These are phyloP conservation scores for Metellina segmentata DNA, from an alignment of 2,888 invertebrate species.

Conservation along the genomic window DNA sequence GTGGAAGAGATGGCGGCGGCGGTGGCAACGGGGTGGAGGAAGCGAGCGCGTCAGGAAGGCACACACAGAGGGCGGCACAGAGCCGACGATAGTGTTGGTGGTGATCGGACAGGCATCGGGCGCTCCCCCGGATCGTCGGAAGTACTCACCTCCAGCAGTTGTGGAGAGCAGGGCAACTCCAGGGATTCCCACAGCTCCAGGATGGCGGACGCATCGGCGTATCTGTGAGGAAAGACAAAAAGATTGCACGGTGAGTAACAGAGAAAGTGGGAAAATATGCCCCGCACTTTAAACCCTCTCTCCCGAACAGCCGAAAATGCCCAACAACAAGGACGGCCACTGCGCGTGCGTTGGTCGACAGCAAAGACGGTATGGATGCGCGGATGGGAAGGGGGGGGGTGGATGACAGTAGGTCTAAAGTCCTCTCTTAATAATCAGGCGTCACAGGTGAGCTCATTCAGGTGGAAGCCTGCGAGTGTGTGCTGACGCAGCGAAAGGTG, in stretches of 20 bases:
- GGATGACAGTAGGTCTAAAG: not conserved
- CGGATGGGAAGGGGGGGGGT: not conserved
- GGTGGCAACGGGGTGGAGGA: not conserved
- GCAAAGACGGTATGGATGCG: conserved; percentile 5
- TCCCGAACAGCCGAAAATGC: too few species aligned
- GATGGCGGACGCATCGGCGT: conserved; percentile 80
- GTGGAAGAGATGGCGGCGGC: not conserved
- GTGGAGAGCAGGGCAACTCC: conserved; percentile 71
- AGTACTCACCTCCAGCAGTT: conserved; percentile 68
- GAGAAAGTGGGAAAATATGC: too few species aligned
- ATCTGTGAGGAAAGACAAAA: conserved; percentile 78
- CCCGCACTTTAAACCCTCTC: too few species aligned
- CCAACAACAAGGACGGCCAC: not conserved
- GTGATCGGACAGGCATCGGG: not conserved
- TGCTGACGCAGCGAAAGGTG: conserved; percentile 16
- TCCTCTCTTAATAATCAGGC: not conserved
- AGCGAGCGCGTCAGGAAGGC: conserved; percentile 39
- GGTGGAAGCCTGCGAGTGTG: not conserved
- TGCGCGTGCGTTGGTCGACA: conserved; percentile 16
- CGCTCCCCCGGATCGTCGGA: not conserved
- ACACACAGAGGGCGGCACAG: conserved; percentile 50
- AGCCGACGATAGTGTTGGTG: conserved; percentile 19
- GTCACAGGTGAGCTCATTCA: conserved; percentile 37
- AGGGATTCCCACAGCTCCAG: conserved; percentile 81
- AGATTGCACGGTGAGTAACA: conserved; percentile 40